A percentile compares a stretch with the other conserved stretches of the same genome.
Conservation (phyloP, 2,888 invertebrate genomes). For the Eledone cirrhosa region DNA sequence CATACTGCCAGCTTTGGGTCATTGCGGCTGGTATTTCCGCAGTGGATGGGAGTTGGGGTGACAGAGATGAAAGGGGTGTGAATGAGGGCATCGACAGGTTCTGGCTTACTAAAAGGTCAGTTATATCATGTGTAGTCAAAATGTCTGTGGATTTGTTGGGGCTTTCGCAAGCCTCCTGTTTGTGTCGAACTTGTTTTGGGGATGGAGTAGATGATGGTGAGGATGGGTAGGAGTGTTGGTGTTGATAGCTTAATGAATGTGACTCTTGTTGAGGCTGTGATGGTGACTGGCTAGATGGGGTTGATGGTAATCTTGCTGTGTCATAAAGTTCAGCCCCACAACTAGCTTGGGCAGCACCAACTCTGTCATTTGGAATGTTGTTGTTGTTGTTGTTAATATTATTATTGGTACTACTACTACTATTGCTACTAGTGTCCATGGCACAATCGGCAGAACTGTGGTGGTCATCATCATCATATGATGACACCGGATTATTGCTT, state of each 20-base stretch:
- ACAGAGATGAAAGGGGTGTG: neutral
- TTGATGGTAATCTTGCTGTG: neutral
- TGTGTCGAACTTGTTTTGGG: too few relatives aligned
- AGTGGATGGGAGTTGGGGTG: slow-evolving; percentile 10
- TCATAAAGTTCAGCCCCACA: neutral
- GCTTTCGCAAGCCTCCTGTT: too few relatives aligned
- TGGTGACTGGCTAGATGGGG: too few relatives aligned
- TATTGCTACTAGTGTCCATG: slow-evolving; percentile 10
- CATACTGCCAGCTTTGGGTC: slow-evolving; percentile 46
- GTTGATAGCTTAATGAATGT: too few relatives aligned
- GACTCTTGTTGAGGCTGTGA: too few relatives aligned
- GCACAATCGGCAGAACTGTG: slow-evolving; percentile 31
- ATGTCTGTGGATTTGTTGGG: too few relatives aligned
- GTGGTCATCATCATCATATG: slow-evolving; percentile 38
- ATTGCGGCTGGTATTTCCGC: slow-evolving; percentile 5
- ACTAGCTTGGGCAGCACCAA: neutral
- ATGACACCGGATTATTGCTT: slow-evolving; percentile 45
- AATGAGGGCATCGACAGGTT: too few relatives aligned
- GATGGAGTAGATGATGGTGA: too few relatives aligned
- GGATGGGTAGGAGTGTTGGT: too few relatives aligned
- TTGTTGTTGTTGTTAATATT: neutral
- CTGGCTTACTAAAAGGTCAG: too few relatives aligned
- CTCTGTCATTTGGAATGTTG: slow-evolving; percentile 24
- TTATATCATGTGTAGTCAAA: too few relatives aligned
- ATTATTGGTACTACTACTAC: neutral